Evolutionary conservation across 2,113 vertebrate genomes (phyloP).

Genomic region (Nyctereutes procyonoides): DNA sequence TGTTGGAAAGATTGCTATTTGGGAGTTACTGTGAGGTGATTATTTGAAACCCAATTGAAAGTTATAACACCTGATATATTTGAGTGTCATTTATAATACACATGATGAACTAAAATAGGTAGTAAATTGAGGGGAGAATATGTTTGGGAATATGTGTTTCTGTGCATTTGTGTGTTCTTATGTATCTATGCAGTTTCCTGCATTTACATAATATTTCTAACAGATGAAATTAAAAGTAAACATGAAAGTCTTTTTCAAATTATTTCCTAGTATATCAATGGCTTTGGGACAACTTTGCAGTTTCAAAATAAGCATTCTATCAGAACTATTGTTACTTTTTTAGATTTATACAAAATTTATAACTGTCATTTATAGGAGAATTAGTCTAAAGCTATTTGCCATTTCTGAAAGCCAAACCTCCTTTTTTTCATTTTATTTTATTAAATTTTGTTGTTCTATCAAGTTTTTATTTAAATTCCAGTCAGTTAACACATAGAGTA

Average conservation of each 20-base stretch:
- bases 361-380: neutral
- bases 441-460: neutral
- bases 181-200: neutral
- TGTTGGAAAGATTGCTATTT: neutral
- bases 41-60: neutral
- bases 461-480: neutral
- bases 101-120: neutral
- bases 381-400: neutral
- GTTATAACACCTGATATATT: neutral
- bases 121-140: neutral
- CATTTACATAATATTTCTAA: neutral
- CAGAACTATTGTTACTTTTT: neutral
- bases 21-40: neutral
- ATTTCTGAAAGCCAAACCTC: neutral
- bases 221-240: neutral
- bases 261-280: neutral
- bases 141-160: neutral
- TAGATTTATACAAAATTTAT: neutral
- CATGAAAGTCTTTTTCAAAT: neutral
- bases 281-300: neutral
- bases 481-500: neutral
- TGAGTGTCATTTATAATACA: neutral
- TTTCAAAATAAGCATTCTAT: neutral
- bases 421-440: neutral
- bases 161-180: neutral